phyloP scores from a whole-genome alignment of 2,888 invertebrate species.

The Dicranocentrus wangi region DNA sequence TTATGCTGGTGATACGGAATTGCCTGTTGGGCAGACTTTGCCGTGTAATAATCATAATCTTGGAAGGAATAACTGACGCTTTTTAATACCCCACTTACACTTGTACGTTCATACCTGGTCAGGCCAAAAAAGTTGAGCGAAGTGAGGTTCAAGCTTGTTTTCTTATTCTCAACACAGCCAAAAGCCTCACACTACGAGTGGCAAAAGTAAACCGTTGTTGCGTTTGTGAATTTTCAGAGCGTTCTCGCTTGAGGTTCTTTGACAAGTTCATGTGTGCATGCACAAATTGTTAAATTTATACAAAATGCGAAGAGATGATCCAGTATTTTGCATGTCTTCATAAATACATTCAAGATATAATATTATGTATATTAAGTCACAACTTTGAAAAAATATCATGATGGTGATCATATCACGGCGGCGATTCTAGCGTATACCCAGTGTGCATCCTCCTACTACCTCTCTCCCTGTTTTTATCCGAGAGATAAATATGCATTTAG shows the following conservation, averaged over 20 bases:
- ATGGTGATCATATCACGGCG: not conserved
- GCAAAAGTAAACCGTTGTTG: conserved; percentile 40
- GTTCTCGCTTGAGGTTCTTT: conserved; percentile 32
- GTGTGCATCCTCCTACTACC: conserved; percentile 24
- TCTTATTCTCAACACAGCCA: not conserved
- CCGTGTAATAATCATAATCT: conserved; percentile 58
- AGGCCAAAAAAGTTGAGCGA: not conserved
- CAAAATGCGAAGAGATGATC: conserved; percentile 51
- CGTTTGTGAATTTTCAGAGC: conserved; percentile 15
- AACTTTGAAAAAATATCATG: conserved; percentile 42
- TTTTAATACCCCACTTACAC: conserved; percentile 53
- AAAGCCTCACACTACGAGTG: not conserved
- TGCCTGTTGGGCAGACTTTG: conserved; percentile 43
- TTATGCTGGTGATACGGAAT: conserved; percentile 29
- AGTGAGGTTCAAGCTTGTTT: conserved; percentile 27
- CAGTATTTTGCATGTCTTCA: conserved; percentile 58
- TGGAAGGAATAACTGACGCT: conserved; percentile 56
- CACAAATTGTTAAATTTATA: conserved; percentile 20
- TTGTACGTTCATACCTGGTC: conserved; percentile 41
- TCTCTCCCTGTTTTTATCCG: too few relatives aligned
- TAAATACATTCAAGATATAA: conserved; percentile 44
- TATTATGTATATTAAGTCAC: conserved; percentile 42
- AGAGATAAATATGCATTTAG: conserved; percentile 8
- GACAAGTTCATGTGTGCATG: conserved; percentile 45
- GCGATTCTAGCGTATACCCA: conserved; percentile 20